Evolutionary conservation across 2,113 vertebrate species (phyloP), one percentile per base, ranked within the genome.

Genomic region (Glaucomys volans): DNA sequence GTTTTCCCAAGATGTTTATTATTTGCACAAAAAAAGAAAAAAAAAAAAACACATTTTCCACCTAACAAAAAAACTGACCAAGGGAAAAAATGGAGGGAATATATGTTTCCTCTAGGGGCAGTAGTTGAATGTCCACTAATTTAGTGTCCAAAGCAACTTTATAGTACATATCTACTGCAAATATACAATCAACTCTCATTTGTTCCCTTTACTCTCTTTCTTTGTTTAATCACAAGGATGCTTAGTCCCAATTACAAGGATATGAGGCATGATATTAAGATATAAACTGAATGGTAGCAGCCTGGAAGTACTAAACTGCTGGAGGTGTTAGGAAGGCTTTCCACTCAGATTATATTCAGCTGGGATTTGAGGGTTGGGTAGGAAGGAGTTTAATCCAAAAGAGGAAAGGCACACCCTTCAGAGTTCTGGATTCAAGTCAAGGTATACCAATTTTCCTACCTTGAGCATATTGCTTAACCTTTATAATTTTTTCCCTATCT

Each of bases 21-120:
- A 92, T 96, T 95, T 96, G 59, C 82, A 96, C 80, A 88, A 85
- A 44, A 87, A 95, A n/a, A n/a, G n/a, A n/a, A n/a, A 79, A 44
- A 87, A 93, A 81, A 89, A 75, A 93, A 87, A 97, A 96, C 35
- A 50, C 71, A 47, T 97, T 97, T 93, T 87, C 81, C 95, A 86
- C 42, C 64, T 2, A 0, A n/a, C n/a, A 40, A 20, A 42, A 79
- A 1, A 37, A 32, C 10, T 13, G 28, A 50, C 18, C 20, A 52
- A 87, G 17, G 14, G 83, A 91, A 69, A 20, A 85, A 59, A 71
- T 6, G 16, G 1, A 71, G 79, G 64, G 16, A 76, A 47, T 74
- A 37, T 8, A 3, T 20, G 13, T 30, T 37, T 66, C 35, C 8
- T 83, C 35, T 24, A n/a, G 2, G 2, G 69, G 11, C 14, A 75